A percentile compares a stretch with the other conserved stretches of the same genome.
phyloP scores from a whole-genome alignment of 2,888 invertebrate genomes.

The Micoletzkya japonica region DNA sequence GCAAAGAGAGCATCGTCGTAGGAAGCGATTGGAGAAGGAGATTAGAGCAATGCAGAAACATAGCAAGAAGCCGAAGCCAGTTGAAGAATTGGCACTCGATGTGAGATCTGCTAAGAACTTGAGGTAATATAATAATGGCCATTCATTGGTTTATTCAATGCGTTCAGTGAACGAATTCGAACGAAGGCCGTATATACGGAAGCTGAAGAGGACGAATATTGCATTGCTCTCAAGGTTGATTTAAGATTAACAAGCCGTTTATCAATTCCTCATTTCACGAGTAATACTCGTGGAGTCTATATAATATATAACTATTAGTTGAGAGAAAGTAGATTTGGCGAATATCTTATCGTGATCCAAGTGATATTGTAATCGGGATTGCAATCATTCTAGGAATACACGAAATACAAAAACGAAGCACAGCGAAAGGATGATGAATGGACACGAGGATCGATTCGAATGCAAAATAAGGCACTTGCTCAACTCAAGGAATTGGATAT shows the following conservation, averaged over 20 bases:
- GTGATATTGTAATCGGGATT: conserved; percentile 34
- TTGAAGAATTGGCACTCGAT: conserved; percentile 78
- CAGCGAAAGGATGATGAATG: conserved; percentile 71
- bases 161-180: conserved; percentile 61
- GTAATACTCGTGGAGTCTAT: too few species aligned
- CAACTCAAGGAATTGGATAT: conserved; percentile 81
- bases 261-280: too few species aligned
- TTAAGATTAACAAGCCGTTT: too few species aligned
- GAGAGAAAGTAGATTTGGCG: too few species aligned
- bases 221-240: conserved; percentile 44
- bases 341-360: not conserved
- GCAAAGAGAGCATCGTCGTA: conserved; percentile 80
- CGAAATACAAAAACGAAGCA: conserved; percentile 33
- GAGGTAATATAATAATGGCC: conserved; percentile 37
- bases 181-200: conserved; percentile 62
- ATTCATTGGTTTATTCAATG: not conserved
- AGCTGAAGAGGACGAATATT: conserved; percentile 69
- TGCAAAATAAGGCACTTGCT: conserved; percentile 80
- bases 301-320: too few species aligned
- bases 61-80: conserved; percentile 82
- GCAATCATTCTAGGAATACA: conserved; percentile 35
- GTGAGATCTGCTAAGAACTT: conserved; percentile 57
- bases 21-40: conserved; percentile 82
- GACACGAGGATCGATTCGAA: conserved; percentile 74
- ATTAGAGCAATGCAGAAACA: conserved; percentile 76